Conservation (phyloP, 2,113 vertebrate species). For the Neogale vison region DNA sequence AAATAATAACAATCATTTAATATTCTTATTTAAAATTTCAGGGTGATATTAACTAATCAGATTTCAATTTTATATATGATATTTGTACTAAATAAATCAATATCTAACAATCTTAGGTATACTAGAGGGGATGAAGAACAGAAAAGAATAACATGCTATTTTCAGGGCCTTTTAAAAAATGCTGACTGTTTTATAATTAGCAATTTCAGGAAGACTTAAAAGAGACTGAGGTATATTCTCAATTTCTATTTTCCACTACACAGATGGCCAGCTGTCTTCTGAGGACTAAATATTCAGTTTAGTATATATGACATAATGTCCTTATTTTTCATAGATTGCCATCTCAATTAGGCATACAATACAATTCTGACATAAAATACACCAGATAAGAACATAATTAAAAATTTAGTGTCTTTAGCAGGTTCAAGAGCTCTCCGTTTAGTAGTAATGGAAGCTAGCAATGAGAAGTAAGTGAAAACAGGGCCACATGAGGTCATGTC, state of each 20-base stretch:
- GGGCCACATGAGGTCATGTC: neutral
- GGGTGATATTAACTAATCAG: neutral
- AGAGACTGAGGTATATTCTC: neutral
- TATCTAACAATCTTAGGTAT: constrained; percentile 1
- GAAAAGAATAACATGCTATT: neutral
- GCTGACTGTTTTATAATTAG: neutral
- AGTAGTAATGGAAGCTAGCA: constrained; percentile 7
- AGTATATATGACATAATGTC: neutral
- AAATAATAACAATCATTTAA: neutral
- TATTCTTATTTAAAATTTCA: constrained; percentile 37
- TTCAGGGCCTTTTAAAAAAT: neutral
- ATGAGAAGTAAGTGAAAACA: constrained; percentile 13
- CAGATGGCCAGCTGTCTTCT: neutral
- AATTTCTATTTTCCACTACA: constrained; percentile 31
- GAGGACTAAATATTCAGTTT: constrained; percentile 1
- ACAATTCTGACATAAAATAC: constrained; percentile 74
- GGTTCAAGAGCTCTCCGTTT: constrained; percentile 46
- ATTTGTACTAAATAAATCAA: neutral
- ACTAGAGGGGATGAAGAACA: neutral
- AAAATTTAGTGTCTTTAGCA: constrained; percentile 69
- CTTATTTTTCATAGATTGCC: constrained; percentile 60
- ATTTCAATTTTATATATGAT: constrained; percentile 10
- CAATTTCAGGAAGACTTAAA: neutral
- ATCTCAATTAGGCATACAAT: constrained; percentile 62
- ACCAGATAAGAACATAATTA: constrained; percentile 73